A percentile compares a stretch with the other conserved stretches of the same genome.
Conservation (phyloP, 2,888 invertebrate species). For the Megaustenia siamemsis region DNA sequence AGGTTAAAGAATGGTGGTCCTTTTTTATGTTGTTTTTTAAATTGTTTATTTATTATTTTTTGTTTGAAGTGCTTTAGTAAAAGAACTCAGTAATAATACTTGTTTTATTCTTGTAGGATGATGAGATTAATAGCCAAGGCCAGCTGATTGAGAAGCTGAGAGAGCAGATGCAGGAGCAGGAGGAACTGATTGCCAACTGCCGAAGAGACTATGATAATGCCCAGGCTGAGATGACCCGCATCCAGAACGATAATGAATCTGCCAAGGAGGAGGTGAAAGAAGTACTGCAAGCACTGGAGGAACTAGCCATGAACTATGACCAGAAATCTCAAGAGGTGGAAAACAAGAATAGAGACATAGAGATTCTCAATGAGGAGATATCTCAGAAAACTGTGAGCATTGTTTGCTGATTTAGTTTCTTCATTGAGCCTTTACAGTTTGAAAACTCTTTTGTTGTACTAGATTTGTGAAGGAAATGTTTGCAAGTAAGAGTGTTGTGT, state of each 20-base stretch:
- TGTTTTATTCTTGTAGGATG: conserved; percentile 85
- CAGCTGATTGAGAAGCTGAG: conserved; percentile 98
- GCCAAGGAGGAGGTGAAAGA: conserved; percentile 87
- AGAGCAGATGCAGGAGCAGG: conserved; percentile 98
- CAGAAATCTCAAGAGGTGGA: conserved; percentile 99
- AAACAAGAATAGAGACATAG: conserved; percentile 96
- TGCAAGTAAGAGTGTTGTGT: background rate
- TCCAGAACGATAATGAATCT: conserved; percentile 96
- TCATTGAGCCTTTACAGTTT: background rate
- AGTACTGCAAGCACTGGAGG: conserved; percentile 92
- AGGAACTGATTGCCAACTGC: conserved; percentile 84
- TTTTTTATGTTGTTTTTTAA: too few relatives aligned
- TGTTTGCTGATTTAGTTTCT: background rate
- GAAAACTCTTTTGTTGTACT: background rate
- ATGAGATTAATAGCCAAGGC: conserved; percentile 98
- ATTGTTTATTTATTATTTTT: too few relatives aligned
- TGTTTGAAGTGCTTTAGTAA: too few relatives aligned
- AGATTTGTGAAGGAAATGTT: background rate
- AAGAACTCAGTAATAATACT: too few relatives aligned
- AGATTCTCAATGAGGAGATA: conserved; percentile 92
- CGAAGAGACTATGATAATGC: conserved; percentile 95
- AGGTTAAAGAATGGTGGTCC: too few relatives aligned
- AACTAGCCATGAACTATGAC: conserved; percentile 99
- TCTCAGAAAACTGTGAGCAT: conserved; percentile 87
- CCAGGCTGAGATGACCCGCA: conserved; percentile 91